phyloP scores from a whole-genome alignment of 2,888 invertebrate species.

The Flexamia atlantica region DNA sequence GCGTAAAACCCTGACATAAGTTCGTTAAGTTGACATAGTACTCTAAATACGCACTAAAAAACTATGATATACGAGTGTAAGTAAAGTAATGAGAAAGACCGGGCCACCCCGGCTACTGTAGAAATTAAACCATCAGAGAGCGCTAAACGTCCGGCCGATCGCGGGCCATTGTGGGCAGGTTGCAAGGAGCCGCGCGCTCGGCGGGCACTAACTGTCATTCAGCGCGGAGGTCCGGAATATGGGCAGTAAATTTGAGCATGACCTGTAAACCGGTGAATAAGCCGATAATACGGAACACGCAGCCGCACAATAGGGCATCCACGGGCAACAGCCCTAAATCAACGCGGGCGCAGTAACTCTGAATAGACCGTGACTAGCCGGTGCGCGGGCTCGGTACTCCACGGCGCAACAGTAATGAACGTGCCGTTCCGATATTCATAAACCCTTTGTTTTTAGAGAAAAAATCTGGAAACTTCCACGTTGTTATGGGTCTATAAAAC shows the following conservation, averaged over 20 bases:
- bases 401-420: no score
- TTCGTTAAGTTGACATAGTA: no score
- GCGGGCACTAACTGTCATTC: conserved; percentile 52
- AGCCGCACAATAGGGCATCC: conserved; percentile 29
- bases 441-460: no score
- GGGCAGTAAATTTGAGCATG: conserved; percentile 55
- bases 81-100: conserved; percentile 2
- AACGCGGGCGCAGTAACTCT: conserved; percentile 24
- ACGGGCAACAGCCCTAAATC: conserved; percentile 12
- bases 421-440: no score
- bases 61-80: conserved; percentile 45
- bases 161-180: conserved; percentile 34
- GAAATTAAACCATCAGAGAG: conserved; percentile 55
- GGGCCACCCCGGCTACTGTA: conserved; percentile 45
- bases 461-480: no score
- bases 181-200: conserved; percentile 46
- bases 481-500: no score
- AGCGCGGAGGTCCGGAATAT: conserved; percentile 44
- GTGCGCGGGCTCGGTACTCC: neutral
- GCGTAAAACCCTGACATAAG: no score
- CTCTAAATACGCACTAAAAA: conserved; percentile 43
- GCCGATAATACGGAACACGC: conserved; percentile 41
- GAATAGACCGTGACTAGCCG: conserved; percentile 25
- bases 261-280: conserved; percentile 47
- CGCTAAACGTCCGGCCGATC: conserved; percentile 52